A percentile compares a stretch with the other conserved stretches of the same genome.
Conservation (phyloP, 2,113 vertebrate genomes). For the Bombycilla garrulus region DNA sequence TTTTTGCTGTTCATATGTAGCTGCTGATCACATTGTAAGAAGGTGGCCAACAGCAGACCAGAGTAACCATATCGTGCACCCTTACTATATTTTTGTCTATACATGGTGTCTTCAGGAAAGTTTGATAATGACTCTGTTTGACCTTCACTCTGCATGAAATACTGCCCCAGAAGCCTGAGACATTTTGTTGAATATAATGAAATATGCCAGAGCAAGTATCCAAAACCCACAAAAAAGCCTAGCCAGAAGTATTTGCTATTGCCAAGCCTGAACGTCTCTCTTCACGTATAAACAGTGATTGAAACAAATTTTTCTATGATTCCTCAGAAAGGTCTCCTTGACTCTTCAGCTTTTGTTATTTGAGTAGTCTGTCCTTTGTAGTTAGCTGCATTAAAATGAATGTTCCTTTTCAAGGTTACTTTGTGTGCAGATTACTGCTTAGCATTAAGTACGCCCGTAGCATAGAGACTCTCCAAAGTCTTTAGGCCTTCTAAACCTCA, state of each 20-base stretch:
- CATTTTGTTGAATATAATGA: background rate
- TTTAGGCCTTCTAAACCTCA: background rate
- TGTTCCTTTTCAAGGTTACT: background rate
- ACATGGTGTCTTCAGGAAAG: background rate
- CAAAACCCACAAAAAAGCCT: background rate
- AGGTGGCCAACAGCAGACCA: background rate
- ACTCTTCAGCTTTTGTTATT: background rate
- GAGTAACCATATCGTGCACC: accelerated
- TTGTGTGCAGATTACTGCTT: background rate
- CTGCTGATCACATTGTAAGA: background rate
- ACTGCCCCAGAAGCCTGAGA: background rate
- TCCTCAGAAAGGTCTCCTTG: background rate
- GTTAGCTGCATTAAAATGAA: background rate
- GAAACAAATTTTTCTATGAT: background rate
- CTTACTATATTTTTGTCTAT: background rate
- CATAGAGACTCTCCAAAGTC: background rate
- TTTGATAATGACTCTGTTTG: background rate
- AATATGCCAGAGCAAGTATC: background rate
- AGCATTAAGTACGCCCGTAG: accelerated
- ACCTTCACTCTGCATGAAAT: background rate
- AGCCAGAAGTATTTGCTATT: background rate
- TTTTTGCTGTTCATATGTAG: background rate
- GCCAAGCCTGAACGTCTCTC: background rate
- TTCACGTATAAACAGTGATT: background rate
- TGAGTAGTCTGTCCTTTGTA: background rate